Conservation (phyloP, 2,113 vertebrate species). For the Lophura nycthemera region DNA sequence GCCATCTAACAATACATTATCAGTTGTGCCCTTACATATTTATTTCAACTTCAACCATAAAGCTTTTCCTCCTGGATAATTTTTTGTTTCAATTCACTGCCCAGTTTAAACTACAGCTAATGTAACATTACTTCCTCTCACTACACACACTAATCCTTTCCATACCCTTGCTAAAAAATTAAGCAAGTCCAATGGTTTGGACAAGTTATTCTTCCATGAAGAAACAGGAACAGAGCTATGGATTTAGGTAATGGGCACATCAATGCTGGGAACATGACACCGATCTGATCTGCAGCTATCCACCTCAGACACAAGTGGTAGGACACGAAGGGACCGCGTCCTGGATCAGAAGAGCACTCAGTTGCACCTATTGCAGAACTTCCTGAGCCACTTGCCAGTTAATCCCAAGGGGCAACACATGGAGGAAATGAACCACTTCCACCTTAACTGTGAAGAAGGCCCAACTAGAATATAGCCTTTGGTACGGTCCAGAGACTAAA, state of each 20-base stretch:
- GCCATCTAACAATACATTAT: not conserved
- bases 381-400: not conserved
- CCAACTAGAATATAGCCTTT: not conserved
- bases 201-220: not conserved
- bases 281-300: not conserved
- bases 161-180: not conserved
- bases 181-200: not conserved
- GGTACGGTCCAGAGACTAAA: accelerated
- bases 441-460: accelerated
- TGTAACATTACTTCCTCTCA: not conserved
- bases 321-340: accelerated
- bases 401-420: not conserved
- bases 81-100: not conserved
- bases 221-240: not conserved
- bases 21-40: not conserved
- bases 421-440: not conserved
- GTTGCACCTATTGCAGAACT: not conserved
- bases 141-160: accelerated
- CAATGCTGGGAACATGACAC: not conserved
- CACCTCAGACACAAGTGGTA: accelerated
- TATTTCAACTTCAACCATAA: not conserved
- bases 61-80: not conserved
- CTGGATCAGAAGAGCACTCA: not conserved
- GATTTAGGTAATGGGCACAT: not conserved
- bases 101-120: not conserved